Percentiles rank a stretch among this genome's conserved stretches.
Conservation (phyloP, 2,113 vertebrate genomes). For the Barnardius zonarius region DNA sequence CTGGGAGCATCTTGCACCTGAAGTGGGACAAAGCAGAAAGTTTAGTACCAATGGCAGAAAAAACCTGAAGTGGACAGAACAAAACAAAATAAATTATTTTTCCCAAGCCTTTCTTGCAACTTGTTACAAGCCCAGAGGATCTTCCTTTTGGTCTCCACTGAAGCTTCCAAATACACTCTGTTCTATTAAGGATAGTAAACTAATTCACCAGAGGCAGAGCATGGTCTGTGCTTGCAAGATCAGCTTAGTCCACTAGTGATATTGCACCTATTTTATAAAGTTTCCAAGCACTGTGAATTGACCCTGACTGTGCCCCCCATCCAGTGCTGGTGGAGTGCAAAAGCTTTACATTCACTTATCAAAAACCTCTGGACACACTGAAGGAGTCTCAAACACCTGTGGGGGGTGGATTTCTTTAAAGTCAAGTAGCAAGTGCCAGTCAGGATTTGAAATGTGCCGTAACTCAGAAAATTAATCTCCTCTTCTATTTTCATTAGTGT, state of each 20-base stretch:
- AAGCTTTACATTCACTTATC: background rate
- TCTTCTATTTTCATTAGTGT: background rate
- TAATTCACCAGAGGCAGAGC: background rate
- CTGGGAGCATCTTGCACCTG: background rate
- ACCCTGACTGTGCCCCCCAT: background rate
- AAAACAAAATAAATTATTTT: background rate
- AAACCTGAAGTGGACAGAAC: background rate
- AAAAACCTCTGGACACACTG: background rate
- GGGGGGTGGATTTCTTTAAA: background rate
- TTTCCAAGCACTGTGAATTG: background rate
- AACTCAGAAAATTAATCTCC: background rate
- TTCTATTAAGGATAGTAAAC: background rate
- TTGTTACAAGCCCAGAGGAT: background rate
- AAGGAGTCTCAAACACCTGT: background rate
- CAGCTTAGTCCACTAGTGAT: background rate
- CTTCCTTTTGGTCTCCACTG: background rate
- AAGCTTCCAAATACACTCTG: background rate
- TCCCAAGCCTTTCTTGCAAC: background rate
- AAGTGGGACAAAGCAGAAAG: background rate
- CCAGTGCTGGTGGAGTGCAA: background rate
- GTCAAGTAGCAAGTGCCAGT: background rate
- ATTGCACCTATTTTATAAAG: background rate
- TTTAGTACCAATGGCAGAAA: background rate
- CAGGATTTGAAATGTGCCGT: background rate
- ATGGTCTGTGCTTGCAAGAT: background rate